Percentiles rank a stretch among this genome's conserved stretches.
Conservation (phyloP, 2,888 invertebrate genomes). For the Troides aeacus region DNA sequence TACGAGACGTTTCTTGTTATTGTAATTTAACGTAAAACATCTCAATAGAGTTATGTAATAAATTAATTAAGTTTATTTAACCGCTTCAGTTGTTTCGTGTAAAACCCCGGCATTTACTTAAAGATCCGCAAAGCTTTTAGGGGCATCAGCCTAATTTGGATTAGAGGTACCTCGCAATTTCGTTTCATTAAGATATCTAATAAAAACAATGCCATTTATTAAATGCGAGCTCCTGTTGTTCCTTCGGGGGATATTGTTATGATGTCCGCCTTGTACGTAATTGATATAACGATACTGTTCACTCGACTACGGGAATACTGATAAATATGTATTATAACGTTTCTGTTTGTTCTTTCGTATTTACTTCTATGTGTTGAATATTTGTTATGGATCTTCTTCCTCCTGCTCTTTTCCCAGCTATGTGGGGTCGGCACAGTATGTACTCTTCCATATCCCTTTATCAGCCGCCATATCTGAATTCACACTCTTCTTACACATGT, state of each 20-base stretch:
- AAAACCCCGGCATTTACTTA: slow-evolving; percentile 27
- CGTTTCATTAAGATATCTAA: slow-evolving; percentile 28
- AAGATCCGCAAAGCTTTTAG: slow-evolving; percentile 32
- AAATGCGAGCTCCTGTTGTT: neutral
- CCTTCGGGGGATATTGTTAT: slow-evolving; percentile 1
- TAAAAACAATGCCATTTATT: slow-evolving; percentile 23
- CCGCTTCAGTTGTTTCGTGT: slow-evolving; percentile 4
- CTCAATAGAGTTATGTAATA: neutral
- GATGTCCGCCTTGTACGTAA: neutral
- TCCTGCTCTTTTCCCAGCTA: no score
- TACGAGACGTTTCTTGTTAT: no score
- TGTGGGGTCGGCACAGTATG: no score
- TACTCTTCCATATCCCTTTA: no score
- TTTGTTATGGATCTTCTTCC: no score
- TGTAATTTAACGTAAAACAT: no score
- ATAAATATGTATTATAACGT: no score
- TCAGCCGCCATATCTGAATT: no score
- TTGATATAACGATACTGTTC: neutral
- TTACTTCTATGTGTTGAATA: no score
- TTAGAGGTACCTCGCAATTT: slow-evolving; percentile 31
- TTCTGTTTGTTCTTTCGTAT: no score
- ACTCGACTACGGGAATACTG: neutral
- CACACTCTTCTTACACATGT: no score
- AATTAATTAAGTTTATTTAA: neutral
- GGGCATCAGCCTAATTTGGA: slow-evolving; percentile 35